Evolutionary conservation across 2,888 invertebrate genomes (phyloP).

Genomic region (Alitta virens): DNA sequence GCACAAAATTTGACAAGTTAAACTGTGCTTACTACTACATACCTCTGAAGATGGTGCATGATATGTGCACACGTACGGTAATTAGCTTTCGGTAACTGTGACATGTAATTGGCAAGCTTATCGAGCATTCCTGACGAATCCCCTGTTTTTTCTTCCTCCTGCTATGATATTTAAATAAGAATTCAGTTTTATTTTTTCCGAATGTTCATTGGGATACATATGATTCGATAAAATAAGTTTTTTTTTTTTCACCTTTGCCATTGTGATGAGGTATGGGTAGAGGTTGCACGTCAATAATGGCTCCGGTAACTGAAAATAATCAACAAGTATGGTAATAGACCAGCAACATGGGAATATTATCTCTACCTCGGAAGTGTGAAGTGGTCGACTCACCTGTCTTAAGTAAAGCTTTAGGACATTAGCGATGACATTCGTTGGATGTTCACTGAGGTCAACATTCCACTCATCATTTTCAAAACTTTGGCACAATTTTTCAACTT

Average conservation of each 20-base stretch:
- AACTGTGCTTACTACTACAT: too few species aligned
- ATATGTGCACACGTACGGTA: constrained; percentile 60
- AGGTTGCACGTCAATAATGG: constrained; percentile 63
- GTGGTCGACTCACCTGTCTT: constrained; percentile 59
- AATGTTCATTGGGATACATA: too few species aligned
- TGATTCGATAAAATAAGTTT: too few species aligned
- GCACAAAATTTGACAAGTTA: too few species aligned
- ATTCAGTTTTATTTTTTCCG: too few species aligned
- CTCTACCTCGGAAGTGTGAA: too few species aligned
- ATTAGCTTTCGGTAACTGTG: constrained; percentile 60
- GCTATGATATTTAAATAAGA: too few species aligned
- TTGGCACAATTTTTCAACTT: constrained; percentile 64
- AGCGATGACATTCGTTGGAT: constrained; percentile 64
- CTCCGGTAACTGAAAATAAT: constrained; percentile 62
- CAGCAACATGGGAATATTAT: too few species aligned
- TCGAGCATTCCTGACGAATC: too few species aligned
- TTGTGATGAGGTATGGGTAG: constrained; percentile 60
- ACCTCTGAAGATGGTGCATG: constrained; percentile 62
- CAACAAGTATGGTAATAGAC: too few species aligned
- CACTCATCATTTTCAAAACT: constrained; percentile 61
- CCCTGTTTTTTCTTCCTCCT: too few species aligned
- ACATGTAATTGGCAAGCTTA: constrained; percentile 52
- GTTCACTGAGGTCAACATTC: constrained; percentile 60
- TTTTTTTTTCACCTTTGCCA: constrained; percentile 50
- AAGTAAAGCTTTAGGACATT: constrained; percentile 65